A percentile compares a stretch with the other conserved stretches of the same genome.
phyloP scores from a whole-genome alignment of 2,113 vertebrate species.

The Salvelinus alpinus region DNA sequence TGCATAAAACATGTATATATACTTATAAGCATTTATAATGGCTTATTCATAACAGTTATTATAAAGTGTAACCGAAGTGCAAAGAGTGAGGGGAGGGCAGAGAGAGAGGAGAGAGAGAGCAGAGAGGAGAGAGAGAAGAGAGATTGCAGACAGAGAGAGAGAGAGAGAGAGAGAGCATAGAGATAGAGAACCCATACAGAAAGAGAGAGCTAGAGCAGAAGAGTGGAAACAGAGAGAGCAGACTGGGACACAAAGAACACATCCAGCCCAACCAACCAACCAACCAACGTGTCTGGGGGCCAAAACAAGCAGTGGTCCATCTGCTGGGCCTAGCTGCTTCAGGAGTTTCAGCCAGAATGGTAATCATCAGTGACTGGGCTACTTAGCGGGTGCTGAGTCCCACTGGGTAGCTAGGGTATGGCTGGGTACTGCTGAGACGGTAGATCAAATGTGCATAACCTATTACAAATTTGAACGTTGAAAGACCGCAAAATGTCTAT shows the following conservation, averaged over 20 bases:
- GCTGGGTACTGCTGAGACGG: too few relatives aligned
- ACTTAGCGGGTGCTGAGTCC: conserved; percentile 2
- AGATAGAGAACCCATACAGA: background rate
- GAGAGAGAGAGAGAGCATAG: background rate
- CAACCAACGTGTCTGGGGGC: conserved; percentile 10
- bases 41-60: background rate
- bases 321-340: conserved; percentile 19
- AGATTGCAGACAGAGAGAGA: background rate
- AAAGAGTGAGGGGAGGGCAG: background rate
- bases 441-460: too few relatives aligned
- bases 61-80: background rate
- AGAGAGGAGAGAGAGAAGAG: too few relatives aligned
- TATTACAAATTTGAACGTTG: too few relatives aligned
- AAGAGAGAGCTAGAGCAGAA: background rate
- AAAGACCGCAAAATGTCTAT: too few relatives aligned
- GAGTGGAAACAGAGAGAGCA: background rate
- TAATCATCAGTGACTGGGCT: conserved; percentile 25
- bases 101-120: background rate
- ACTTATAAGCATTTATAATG: too few relatives aligned
- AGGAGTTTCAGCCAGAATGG: conserved; percentile 21
- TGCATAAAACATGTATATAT: too few relatives aligned
- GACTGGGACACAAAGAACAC: too few relatives aligned
- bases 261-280: background rate
- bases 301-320: conserved; percentile 29
- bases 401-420: background rate